Evolutionary conservation across 2,113 vertebrate species (phyloP).

Genomic region (Notarius quadriscutis): DNA sequence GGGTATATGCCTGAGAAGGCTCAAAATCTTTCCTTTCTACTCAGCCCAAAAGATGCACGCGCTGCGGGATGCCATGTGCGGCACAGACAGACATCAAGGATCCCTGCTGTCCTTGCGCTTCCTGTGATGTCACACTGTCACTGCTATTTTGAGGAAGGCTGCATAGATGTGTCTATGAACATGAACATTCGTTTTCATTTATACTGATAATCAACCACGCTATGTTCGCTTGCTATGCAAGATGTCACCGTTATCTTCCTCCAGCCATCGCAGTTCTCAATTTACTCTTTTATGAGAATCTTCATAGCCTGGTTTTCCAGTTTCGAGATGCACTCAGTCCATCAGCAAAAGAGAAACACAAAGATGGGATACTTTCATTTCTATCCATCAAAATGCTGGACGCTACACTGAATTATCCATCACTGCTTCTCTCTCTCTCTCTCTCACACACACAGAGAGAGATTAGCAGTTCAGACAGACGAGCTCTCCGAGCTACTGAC

Average conservation of each 20-base stretch:
- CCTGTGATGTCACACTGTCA: background rate
- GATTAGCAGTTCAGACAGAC: slow-evolving; percentile 17
- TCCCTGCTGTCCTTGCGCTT: background rate
- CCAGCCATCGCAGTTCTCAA: background rate
- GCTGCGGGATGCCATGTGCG: background rate
- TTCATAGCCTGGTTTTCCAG: no score
- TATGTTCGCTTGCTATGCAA: no score
- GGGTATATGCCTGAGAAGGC: background rate
- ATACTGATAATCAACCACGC: background rate
- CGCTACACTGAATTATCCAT: no score
- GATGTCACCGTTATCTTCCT: background rate
- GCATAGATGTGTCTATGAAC: background rate
- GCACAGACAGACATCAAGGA: background rate
- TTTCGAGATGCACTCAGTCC: no score
- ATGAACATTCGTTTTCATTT: background rate
- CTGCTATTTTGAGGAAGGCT: background rate
- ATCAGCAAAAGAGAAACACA: no score
- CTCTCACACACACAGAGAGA: background rate
- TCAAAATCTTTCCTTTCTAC: background rate
- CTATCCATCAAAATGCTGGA: no score
- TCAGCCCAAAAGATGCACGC: background rate
- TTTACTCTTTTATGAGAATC: background rate
- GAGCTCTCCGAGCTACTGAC: background rate
- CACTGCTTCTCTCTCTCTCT: background rate
- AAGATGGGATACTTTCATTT: no score